Evolutionary conservation across 2,113 vertebrate species (phyloP).

Genomic region (Orthonyx spaldingii): DNA sequence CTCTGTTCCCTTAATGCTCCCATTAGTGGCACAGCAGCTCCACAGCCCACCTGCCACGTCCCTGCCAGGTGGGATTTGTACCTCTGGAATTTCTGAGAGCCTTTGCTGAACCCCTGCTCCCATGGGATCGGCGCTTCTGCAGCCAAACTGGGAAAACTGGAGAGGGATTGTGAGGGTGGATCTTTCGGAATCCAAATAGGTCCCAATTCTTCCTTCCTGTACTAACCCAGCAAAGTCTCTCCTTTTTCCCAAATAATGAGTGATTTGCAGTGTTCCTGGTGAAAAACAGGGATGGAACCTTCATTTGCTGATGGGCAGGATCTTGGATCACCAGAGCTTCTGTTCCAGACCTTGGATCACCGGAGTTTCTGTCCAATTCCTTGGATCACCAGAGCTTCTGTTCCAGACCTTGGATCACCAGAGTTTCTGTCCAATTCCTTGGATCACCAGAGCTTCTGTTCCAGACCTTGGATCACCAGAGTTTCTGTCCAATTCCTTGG

Average conservation of each 20-base stretch:
- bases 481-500: no score
- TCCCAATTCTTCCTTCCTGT: no score
- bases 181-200: rapidly evolving
- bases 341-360: neutral
- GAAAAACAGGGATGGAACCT: neutral
- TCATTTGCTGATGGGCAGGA: neutral
- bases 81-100: neutral
- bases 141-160: neutral
- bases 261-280: neutral
- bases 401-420: no score
- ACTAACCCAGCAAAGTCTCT: neutral
- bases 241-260: neutral
- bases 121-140: rapidly evolving
- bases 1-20: neutral
- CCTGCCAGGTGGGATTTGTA: neutral
- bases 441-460: no score
- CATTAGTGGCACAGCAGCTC: neutral
- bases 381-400: no score
- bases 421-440: no score
- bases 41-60: neutral
- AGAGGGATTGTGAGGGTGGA: neutral
- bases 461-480: no score
- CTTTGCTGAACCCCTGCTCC: neutral
- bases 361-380: neutral
- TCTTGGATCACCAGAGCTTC: neutral